These are phyloP conservation scores for Tretioscincus oriximinensis DNA, from an alignment of 2,113 vertebrate species.

Conservation along the genomic window DNA sequence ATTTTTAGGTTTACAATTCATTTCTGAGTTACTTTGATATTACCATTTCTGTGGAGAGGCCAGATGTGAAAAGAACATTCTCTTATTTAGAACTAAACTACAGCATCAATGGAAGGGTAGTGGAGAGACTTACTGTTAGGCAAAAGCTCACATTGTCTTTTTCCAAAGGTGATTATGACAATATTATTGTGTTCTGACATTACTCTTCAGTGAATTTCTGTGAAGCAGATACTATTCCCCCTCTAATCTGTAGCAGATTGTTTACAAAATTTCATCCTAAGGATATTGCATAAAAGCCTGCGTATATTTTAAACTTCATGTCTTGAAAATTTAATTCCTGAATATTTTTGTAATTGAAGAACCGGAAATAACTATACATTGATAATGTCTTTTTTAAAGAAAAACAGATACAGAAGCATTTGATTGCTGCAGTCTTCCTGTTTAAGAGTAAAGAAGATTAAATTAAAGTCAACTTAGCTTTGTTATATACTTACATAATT, in stretches of 20 bases:
- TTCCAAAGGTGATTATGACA: neutral
- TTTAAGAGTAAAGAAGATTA: neutral
- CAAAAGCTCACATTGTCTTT: neutral
- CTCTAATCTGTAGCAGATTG: neutral
- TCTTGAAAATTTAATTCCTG: conserved; percentile 11
- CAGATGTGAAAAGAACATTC: neutral
- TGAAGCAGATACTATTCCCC: neutral
- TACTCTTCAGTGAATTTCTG: conserved; percentile 17
- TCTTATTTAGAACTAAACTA: neutral
- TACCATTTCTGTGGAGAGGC: neutral
- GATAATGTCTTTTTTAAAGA: neutral
- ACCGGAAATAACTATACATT: neutral
- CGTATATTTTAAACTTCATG: neutral
- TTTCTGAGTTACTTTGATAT: neutral
- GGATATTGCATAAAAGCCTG: conserved; percentile 40
- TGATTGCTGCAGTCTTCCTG: neutral
- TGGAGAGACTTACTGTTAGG: neutral
- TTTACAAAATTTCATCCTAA: neutral
- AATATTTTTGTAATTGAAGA: neutral
- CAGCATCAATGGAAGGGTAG: no score
- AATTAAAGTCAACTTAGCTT: conserved; percentile 30
- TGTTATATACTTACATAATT: neutral
- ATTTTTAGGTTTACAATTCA: no score
- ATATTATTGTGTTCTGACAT: conserved; percentile 9
- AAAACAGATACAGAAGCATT: neutral